Evolutionary conservation across 2,113 vertebrate species (phyloP), one percentile per base, ranked within the genome.

Genomic region (Acinonyx jubatus): DNA sequence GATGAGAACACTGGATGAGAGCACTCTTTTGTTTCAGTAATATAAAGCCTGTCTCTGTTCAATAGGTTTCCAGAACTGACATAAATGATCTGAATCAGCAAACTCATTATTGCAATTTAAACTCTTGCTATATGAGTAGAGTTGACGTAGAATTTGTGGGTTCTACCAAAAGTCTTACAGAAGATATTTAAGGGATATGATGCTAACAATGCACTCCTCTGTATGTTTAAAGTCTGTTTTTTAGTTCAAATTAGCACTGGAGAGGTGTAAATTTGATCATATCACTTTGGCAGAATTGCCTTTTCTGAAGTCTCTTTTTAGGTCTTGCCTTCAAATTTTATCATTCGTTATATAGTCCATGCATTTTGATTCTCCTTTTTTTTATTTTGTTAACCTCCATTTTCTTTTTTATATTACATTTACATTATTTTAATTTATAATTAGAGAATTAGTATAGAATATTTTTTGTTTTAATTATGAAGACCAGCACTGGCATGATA

Each of bases 11-110:
- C 15, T 21, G 3, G 25, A 48, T 73, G 5, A 91, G 15, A 76
- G 19, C 12, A 50, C 41, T 41, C 23, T 91, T 71, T 65, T 91
- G 92, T 89, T 85, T 98, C 52, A 91, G 7, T 82, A 66, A 80
- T 89, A 87, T 69, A 68, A 41, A 95, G 31, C n/a, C 19, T 83
- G 3, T 74, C 36, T 25, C 31, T 86, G 25, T 31, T 96, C 0
- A 0, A 27, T 33, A 79, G 21, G 16, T 78, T 96, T 89, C 25
- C 13, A 73, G 73, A 94, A 80, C 21, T 76, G 91, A 81, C 13
- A 50, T 78, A 91, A 85, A 66, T 96, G 48, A 23, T 16, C n/a
- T 95, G 95, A 78, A 93, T 96, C 61, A 69, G 21, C 48, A 71
- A 55, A 83, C 79, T 81, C 36, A 92, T 76, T 33, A 63, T 31